Conservation (phyloP, 1,140 invertebrate species). For the Pseudomyrmex cubaensis region DNA sequence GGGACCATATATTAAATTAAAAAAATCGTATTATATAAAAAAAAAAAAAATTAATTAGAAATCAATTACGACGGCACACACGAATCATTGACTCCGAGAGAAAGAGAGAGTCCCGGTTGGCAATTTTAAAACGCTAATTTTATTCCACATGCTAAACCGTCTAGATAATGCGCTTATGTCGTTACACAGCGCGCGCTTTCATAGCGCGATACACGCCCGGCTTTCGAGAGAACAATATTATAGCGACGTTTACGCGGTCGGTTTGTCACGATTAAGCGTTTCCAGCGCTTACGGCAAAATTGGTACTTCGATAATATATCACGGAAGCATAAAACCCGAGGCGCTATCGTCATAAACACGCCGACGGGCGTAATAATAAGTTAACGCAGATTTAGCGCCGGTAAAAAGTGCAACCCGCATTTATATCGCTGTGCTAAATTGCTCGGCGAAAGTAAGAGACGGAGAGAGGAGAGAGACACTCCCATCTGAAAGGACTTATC, state of each 20-base stretch:
- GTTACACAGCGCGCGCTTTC: constrained; percentile 7
- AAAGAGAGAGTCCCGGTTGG: not conserved
- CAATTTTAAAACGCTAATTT: not conserved
- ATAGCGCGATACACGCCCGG: not conserved
- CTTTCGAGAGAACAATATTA: constrained; percentile 43
- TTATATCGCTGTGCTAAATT: constrained; percentile 77
- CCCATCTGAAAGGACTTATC: constrained; percentile 62
- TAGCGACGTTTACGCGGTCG: constrained; percentile 42
- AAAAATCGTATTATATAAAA: not conserved
- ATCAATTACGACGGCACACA: constrained; percentile 20
- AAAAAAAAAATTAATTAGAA: not conserved
- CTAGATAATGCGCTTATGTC: constrained; percentile 16
- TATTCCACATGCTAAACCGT: constrained; percentile 20
- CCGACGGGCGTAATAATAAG: constrained; percentile 75
- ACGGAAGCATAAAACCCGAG: constrained; percentile 62
- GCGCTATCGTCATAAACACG: constrained; percentile 73
- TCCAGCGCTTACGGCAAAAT: constrained; percentile 40
- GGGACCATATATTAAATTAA: too few species aligned
- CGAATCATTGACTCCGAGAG: not conserved
- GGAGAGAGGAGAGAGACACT: not conserved
- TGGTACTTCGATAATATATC: constrained; percentile 71
- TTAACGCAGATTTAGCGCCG: constrained; percentile 78
- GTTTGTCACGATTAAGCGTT: constrained; percentile 58
- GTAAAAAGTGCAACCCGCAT: constrained; percentile 72
- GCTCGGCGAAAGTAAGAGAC: constrained; percentile 48